phyloP scores from a whole-genome alignment of 2,888 invertebrate species.

The Dastarcus helophoroides region DNA sequence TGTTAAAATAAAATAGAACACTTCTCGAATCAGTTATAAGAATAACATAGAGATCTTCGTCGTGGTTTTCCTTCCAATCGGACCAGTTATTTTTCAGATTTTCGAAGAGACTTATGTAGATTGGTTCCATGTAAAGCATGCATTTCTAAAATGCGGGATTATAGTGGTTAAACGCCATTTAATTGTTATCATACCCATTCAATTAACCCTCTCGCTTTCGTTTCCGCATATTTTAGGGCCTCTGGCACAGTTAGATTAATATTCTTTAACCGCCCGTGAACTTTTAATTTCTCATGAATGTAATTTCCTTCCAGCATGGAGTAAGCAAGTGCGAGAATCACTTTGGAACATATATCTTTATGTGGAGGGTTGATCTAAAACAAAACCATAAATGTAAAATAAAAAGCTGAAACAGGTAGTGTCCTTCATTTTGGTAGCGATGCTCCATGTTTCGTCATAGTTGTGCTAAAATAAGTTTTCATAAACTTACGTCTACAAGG shows the following conservation, averaged over 20 bases:
- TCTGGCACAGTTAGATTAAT: slow-evolving; percentile 44
- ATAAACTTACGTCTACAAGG: too few species aligned
- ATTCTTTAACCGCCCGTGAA: slow-evolving; percentile 33
- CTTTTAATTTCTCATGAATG: slow-evolving; percentile 40
- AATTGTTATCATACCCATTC: slow-evolving; percentile 36
- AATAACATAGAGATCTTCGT: slow-evolving; percentile 37
- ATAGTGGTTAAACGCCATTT: background rate
- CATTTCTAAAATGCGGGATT: slow-evolving; percentile 34
- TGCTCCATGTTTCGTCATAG: too few species aligned
- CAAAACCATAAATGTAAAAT: too few species aligned
- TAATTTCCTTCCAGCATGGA: slow-evolving; percentile 49
- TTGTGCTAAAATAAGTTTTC: too few species aligned
- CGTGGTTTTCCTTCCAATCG: slow-evolving; percentile 34
- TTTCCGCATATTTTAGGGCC: slow-evolving; percentile 37
- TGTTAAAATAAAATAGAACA: slow-evolving; percentile 41
- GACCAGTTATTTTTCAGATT: slow-evolving; percentile 35
- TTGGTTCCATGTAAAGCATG: slow-evolving; percentile 36
- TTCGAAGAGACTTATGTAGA: slow-evolving; percentile 33
- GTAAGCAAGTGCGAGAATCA: slow-evolving; percentile 41
- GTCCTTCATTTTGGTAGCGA: too few species aligned
- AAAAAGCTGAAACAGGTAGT: too few species aligned
- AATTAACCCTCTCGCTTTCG: slow-evolving; percentile 26
- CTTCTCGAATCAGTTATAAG: slow-evolving; percentile 42
- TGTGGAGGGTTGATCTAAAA: too few species aligned
- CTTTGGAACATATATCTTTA: slow-evolving; percentile 19